These are phyloP conservation scores for Thymelicus sylvestris DNA, from an alignment of 2,888 invertebrate species.

Conservation along the genomic window DNA sequence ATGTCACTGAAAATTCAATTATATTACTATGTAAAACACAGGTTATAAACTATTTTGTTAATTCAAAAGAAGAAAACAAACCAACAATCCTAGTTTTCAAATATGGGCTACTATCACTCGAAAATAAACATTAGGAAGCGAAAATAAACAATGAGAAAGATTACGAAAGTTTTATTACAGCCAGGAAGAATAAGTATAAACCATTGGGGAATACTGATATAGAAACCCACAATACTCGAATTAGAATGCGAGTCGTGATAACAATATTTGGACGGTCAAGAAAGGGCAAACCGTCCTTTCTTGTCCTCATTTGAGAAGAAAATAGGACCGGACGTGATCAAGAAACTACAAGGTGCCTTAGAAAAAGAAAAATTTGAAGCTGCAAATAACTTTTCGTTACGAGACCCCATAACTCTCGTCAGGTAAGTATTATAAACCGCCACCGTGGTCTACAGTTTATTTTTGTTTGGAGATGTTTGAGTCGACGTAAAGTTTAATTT, in stretches of 20 bases:
- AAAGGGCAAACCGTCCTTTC: not conserved
- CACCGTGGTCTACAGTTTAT: not conserved
- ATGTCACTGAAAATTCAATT: not conserved
- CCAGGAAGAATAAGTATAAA: not conserved
- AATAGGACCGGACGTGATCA: constrained; percentile 14
- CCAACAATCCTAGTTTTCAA: no score
- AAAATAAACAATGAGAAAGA: not conserved
- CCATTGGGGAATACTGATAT: not conserved
- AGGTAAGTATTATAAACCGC: constrained; percentile 1
- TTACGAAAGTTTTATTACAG: not conserved
- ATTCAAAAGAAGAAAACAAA: not conserved
- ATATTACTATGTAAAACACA: not conserved
- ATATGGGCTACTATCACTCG: no score
- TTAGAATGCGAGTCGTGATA: constrained; percentile 19
- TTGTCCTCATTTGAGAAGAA: constrained; percentile 12
- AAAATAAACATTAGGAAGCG: no score
- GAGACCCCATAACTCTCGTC: constrained; percentile 1
- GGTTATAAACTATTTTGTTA: not conserved
- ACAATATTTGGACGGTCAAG: constrained; percentile 14
- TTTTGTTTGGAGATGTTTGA: not conserved
- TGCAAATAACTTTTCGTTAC: not conserved
- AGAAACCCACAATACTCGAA: constrained; percentile 1
- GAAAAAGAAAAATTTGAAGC: not conserved
- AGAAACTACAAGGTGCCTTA: constrained; percentile 4
- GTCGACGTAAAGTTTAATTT: not conserved